Evolutionary conservation across 2,888 invertebrate genomes (phyloP).

Genomic region (Mythimna lalbum): DNA sequence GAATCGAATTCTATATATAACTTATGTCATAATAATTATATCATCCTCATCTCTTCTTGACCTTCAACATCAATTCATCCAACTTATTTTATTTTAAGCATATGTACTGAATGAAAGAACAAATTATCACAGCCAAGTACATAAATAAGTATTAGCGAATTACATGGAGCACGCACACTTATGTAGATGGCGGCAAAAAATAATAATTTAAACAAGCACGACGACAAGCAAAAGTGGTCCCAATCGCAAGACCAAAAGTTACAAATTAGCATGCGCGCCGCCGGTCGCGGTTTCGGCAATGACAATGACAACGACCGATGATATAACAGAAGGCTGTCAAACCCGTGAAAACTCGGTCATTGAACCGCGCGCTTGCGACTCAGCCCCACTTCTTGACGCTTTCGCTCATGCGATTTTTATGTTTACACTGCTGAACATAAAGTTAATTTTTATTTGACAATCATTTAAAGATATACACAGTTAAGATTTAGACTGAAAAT

Average conservation of each 20-base stretch:
- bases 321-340: constrained; percentile 91
- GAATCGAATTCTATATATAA: constrained; percentile 1
- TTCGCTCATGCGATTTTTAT: constrained; percentile 86
- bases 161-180: constrained; percentile 62
- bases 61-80: constrained; percentile 44
- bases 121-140: constrained; percentile 41
- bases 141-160: constrained; percentile 59
- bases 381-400: constrained; percentile 79
- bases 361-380: constrained; percentile 84
- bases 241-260: constrained; percentile 76
- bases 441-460: constrained; percentile 77
- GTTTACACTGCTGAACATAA: constrained; percentile 78
- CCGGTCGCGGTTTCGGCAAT: constrained; percentile 87
- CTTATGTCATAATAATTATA: constrained; percentile 26
- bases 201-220: constrained; percentile 49
- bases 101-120: constrained; percentile 45
- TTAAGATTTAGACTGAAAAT: constrained; percentile 76
- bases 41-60: constrained; percentile 30
- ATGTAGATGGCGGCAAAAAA: constrained; percentile 66
- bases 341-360: constrained; percentile 91
- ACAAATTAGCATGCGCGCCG: constrained; percentile 78
- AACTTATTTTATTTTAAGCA: constrained; percentile 34
- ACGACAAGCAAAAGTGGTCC: constrained; percentile 76
- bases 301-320: constrained; percentile 90
- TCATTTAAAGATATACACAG: constrained; percentile 73